phyloP scores from a whole-genome alignment of 2,113 vertebrate species.

The Uria aalge region DNA sequence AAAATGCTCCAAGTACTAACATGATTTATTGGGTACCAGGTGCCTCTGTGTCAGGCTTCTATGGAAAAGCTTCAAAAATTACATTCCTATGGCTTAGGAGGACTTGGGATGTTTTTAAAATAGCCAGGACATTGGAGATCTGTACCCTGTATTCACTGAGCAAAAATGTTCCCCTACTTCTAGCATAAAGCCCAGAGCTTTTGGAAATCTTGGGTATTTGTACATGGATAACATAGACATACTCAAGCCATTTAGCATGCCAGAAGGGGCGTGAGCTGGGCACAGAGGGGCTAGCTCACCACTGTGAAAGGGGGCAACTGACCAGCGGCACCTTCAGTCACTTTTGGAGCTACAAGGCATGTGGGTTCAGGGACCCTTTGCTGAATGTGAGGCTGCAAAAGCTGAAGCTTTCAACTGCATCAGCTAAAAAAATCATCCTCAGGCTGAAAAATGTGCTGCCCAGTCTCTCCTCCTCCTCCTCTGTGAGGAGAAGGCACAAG shows the following conservation, averaged over 20 bases:
- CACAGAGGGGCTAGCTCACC: background rate
- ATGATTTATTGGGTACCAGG: background rate
- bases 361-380: background rate
- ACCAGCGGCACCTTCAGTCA: background rate
- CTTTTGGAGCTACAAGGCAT: accelerated
- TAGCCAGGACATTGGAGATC: background rate
- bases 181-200: background rate
- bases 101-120: background rate
- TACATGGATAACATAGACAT: background rate
- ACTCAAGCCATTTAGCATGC: background rate
- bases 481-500: background rate
- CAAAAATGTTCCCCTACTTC: background rate
- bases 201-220: background rate
- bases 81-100: background rate
- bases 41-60: background rate
- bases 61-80: background rate
- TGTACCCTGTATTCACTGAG: background rate
- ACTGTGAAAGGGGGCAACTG: background rate
- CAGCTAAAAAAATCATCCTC: background rate
- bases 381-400: background rate
- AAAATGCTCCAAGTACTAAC: background rate
- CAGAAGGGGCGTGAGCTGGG: background rate
- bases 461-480: background rate
- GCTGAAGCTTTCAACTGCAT: background rate
- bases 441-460: background rate